Evolutionary conservation across 2,888 invertebrate species (phyloP), one percentile per base, ranked within the genome.

Genomic region (Apodemia zela): DNA sequence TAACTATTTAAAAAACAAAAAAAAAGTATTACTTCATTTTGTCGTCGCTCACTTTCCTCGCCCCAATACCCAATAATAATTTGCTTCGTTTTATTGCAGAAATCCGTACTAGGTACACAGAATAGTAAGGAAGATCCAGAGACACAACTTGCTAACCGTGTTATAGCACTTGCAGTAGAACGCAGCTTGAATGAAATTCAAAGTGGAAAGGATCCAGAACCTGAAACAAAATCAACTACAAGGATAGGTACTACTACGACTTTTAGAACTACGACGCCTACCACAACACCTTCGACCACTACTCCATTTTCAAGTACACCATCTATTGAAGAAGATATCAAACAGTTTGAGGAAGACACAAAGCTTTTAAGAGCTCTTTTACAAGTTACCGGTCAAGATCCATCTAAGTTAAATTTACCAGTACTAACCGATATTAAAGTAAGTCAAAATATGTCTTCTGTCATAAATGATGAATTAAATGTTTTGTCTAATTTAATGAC

Each of bases 131-230:
- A 85, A 66, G 91, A 91, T 65, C 85, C 90, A 18, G 92, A 92
- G 74, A 82, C 85, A 61, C 82, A 87, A 18, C 81, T 93, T 66
- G 93, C 93, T 29, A 93, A 93, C 69, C 83, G 93, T 63, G 92
- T 93, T 54, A 93, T 93, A 69, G 92, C 93, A 59, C 77, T 93
- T 29, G 93, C 93, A 49, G 89, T 93, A 18, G 93, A 92, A 73
- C 88, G 76, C 73, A 92, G 92, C 71, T 80, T 92, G 60, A 89
- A 79, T 72, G 91, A 87, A 73, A 87, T 90, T 70, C 83, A 89
- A 71, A 76, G 82, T 17, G 84, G 81, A 58, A 74, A 75, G 82
- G 85, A 68, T 18, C 7, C 49, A 59, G 29, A 57, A 25, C 29
- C 57, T 29, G 29, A 25, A 57, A 29, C 29, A 57, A 57, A 57